These are phyloP conservation scores for Acanthiza pusilla DNA, from an alignment of 2,797 vertebrate species.

Conservation along the genomic window DNA sequence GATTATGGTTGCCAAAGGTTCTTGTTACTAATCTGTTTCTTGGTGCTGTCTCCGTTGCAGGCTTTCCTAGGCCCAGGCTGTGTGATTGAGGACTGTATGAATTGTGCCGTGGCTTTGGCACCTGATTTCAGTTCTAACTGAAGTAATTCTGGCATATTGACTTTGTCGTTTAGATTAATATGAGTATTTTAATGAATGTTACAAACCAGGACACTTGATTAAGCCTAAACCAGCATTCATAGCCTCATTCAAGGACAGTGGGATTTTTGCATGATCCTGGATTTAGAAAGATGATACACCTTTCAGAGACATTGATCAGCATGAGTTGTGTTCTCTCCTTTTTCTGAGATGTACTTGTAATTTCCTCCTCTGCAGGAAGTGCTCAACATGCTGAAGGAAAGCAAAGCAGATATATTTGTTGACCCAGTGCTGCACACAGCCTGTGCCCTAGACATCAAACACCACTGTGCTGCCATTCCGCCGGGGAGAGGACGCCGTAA, in stretches of 20 bases:
- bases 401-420: conserved; percentile 97
- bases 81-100: background rate
- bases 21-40: background rate
- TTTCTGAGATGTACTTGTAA: background rate
- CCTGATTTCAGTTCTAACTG: background rate
- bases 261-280: background rate
- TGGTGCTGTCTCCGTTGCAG: background rate
- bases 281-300: background rate
- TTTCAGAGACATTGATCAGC: background rate
- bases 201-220: background rate
- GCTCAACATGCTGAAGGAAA: conserved; percentile 96
- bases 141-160: background rate
- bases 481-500: conserved; percentile 93
- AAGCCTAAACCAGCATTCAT: background rate
- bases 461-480: conserved; percentile 95
- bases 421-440: conserved; percentile 96
- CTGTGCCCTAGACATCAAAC: conserved; percentile 95
- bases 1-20: background rate
- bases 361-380: conserved; percentile 81
- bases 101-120: background rate
- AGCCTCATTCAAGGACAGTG: background rate
- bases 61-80: background rate
- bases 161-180: background rate
- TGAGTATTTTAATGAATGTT: background rate
- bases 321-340: background rate